Conservation (phyloP, 2,797 vertebrate genomes). For the Poecilia wingei region DNA sequence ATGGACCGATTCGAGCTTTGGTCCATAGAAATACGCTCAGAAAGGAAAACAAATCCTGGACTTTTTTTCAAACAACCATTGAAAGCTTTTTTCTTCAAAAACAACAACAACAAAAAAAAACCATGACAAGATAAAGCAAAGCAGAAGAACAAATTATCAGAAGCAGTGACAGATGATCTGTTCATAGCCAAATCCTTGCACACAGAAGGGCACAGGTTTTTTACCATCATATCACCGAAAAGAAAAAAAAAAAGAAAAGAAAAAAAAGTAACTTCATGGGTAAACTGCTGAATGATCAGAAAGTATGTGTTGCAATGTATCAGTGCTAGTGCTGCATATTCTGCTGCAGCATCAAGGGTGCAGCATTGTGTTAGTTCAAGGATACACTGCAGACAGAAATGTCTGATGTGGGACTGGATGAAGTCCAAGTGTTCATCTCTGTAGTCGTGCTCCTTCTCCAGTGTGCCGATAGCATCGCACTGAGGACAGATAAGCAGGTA, state of each 20-base stretch:
- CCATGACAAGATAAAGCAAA: conserved; percentile 2
- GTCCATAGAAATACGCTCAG: not conserved
- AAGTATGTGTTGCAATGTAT: not conserved
- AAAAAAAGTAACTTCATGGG: not conserved
- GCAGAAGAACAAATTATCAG: conserved; percentile 27
- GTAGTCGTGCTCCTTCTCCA: conserved; percentile 99
- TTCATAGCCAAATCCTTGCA: conserved; percentile 27
- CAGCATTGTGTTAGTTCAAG: conserved; percentile 70
- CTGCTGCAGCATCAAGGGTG: conserved; percentile 1
- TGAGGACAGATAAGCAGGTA: conserved; percentile 61
- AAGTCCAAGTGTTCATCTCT: conserved; percentile 98
- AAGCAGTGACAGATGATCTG: not conserved
- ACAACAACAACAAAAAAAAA: not conserved
- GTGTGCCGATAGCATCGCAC: conserved; percentile 94
- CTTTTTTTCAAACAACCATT: conserved; percentile 12
- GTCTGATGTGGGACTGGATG: conserved; percentile 96
- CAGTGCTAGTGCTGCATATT: not conserved
- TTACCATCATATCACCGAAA: not conserved
- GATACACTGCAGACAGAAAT: conserved; percentile 99
- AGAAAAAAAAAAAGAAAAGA: not conserved
- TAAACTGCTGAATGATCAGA: not conserved
- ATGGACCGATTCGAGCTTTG: not conserved
- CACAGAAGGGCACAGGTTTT: not conserved
- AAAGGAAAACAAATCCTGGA: not conserved
- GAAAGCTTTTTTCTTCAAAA: conserved; percentile 4